Conservation (phyloP, 2,113 vertebrate genomes). For the Seriola rivoliana region DNA sequence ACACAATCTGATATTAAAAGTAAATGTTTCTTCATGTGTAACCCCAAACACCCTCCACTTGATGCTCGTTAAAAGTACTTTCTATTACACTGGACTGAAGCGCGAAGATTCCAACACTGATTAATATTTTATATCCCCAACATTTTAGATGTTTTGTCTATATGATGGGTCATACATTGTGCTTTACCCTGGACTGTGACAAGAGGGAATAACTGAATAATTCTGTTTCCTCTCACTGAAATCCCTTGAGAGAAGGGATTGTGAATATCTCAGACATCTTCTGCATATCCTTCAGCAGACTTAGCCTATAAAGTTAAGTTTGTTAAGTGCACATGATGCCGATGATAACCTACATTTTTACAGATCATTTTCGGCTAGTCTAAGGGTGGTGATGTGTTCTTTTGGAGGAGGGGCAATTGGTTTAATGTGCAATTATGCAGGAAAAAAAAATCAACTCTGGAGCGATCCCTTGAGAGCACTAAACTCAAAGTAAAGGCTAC, state of each 20-base stretch:
- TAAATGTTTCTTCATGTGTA: not conserved
- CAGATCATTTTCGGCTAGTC: conserved; percentile 8
- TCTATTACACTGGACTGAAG: not conserved
- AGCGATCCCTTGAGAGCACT: conserved; percentile 24
- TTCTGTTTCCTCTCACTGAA: conserved; percentile 10
- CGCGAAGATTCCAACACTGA: not conserved
- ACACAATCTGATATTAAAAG: conserved; percentile 25
- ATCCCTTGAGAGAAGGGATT: not conserved
- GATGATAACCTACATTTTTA: conserved; percentile 10
- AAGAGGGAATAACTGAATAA: conserved; percentile 25
- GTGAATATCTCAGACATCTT: conserved; percentile 13
- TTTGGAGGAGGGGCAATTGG: conserved; percentile 2
- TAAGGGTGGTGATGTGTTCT: not conserved
- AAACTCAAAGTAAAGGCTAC: conserved; percentile 48
- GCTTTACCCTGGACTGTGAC: not conserved
- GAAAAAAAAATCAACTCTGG: not conserved
- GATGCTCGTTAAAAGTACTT: conserved; percentile 26
- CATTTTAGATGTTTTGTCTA: conserved; percentile 41
- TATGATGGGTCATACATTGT: conserved; percentile 27
- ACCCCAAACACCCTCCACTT: conserved; percentile 8
- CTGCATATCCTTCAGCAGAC: not conserved
- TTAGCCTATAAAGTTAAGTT: conserved; percentile 11
- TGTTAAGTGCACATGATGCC: conserved; percentile 13
- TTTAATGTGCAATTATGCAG: conserved; percentile 35
- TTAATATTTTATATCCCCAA: conserved; percentile 42